phyloP scores from a whole-genome alignment of 2,797 vertebrate genomes.

The Varecia variegata region DNA sequence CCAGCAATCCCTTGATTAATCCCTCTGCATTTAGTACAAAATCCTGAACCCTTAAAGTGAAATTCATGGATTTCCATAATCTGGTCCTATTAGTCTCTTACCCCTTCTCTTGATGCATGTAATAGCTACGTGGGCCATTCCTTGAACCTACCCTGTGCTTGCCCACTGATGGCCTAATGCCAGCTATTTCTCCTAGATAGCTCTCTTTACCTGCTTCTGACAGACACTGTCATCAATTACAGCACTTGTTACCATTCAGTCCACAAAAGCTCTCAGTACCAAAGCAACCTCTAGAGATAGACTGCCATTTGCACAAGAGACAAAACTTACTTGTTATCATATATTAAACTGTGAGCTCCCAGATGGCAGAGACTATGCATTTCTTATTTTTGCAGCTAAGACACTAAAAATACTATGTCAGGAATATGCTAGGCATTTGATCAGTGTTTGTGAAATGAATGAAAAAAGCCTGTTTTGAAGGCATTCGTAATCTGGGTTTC shows the following conservation, averaged over 20 bases:
- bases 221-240: not conserved
- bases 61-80: not conserved
- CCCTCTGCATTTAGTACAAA: not conserved
- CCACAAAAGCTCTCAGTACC: not conserved
- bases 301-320: not conserved
- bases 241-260: not conserved
- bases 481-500: not conserved
- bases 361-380: not conserved
- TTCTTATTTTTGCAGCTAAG: slow-evolving; percentile 4
- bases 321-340: not conserved
- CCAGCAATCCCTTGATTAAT: not conserved
- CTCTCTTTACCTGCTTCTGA: not conserved
- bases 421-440: not conserved
- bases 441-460: not conserved
- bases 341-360: not conserved
- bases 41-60: not conserved
- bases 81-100: not conserved
- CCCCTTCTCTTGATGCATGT: not conserved
- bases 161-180: not conserved
- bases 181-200: not conserved
- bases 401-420: not conserved
- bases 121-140: not conserved
- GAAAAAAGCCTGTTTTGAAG: not conserved
- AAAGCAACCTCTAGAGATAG: not conserved
- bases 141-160: not conserved